Evolutionary conservation across 1,140 invertebrate species (phyloP).

Genomic region (Chlorops oryzae): DNA sequence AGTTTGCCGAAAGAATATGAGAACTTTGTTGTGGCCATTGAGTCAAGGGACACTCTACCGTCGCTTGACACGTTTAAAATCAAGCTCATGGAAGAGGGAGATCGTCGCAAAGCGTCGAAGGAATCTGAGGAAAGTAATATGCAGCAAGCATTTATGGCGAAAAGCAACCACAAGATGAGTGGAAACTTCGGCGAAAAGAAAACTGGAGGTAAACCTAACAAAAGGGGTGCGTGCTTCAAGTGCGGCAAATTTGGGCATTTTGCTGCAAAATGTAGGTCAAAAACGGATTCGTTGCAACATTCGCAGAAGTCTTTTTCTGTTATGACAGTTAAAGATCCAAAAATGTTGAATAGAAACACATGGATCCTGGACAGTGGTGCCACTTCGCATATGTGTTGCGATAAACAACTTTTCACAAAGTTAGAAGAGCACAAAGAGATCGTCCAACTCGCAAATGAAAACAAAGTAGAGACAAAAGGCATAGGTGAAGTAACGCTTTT

Average conservation of each 20-base stretch:
- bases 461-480: constrained; percentile 14
- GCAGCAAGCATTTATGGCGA: constrained; percentile 1
- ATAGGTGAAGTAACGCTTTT: constrained; percentile 6
- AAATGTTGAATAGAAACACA: neutral
- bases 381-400: constrained; percentile 17
- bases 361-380: constrained; percentile 22
- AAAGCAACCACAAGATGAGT: neutral
- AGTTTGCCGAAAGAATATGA: constrained; percentile 7
- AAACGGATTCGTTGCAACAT: constrained; percentile 1
- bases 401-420: constrained; percentile 8
- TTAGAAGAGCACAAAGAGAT: constrained; percentile 2
- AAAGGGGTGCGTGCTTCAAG: constrained; percentile 2
- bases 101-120: neutral
- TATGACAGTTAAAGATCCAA: neutral
- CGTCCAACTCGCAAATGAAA: constrained; percentile 15
- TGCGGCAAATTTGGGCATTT: neutral
- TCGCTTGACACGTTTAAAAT: neutral
- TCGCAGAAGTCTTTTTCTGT: neutral
- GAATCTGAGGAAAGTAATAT: neutral
- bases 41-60: constrained; percentile 8
- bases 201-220: neutral
- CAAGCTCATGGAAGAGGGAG: constrained; percentile 12
- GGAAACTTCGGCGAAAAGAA: neutral
- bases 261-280: constrained; percentile 5
- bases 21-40: constrained; percentile 16